phyloP scores from a whole-genome alignment of 2,888 invertebrate genomes.

The Bombylius major region DNA sequence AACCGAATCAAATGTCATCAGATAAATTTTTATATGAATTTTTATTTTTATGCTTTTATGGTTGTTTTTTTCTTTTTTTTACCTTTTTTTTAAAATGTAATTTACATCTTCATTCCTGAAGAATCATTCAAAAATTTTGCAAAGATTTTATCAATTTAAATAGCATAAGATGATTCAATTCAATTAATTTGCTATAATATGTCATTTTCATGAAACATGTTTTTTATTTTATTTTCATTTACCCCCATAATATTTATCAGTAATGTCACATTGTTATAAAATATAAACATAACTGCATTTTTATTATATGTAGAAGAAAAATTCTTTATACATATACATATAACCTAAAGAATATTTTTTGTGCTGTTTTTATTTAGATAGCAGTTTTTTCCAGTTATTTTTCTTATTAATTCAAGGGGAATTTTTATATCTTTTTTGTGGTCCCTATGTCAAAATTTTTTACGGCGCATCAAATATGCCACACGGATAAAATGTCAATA shows the following conservation, averaged over 20 bases:
- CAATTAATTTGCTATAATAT: constrained; percentile 11
- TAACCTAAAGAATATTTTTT: neutral
- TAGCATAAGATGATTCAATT: constrained; percentile 8
- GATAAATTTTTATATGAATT: no score
- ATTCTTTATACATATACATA: neutral
- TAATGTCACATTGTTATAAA: neutral
- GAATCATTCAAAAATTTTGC: no score
- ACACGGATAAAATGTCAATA: constrained; percentile 20
- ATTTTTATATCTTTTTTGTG: constrained; percentile 1
- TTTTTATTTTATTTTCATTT: neutral
- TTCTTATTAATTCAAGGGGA: neutral
- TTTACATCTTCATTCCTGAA: no score
- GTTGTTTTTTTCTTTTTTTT: no score
- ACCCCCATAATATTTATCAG: constrained; percentile 4
- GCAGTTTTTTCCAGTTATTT: no score
- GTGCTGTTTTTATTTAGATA: no score
- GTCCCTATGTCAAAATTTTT: constrained; percentile 12
- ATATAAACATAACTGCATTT: no score
- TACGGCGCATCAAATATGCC: constrained; percentile 14
- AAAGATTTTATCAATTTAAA: neutral
- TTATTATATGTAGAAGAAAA: no score
- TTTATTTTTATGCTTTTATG: no score
- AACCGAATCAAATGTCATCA: no score
- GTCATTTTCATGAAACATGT: constrained; percentile 11
- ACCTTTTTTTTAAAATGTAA: no score